Conservation (phyloP, 2,888 invertebrate genomes). For the Eupithecia centaureata region DNA sequence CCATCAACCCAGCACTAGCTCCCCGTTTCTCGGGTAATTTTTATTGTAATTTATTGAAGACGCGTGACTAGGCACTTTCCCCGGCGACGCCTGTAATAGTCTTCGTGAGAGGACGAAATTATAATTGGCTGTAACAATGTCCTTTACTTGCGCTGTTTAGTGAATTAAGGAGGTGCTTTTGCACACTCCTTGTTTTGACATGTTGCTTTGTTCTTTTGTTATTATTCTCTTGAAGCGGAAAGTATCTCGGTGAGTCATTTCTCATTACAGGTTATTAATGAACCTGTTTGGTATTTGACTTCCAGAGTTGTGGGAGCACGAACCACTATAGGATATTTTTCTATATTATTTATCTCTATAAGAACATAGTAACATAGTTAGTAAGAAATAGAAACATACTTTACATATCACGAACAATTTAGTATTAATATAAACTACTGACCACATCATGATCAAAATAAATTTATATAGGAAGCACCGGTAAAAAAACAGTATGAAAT, state of each 20-base stretch:
- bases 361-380: too few relatives aligned
- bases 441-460: too few relatives aligned
- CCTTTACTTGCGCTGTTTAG: constrained; percentile 43
- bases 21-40: constrained; percentile 67
- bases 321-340: too few relatives aligned
- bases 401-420: too few relatives aligned
- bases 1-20: constrained; percentile 40
- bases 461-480: too few relatives aligned
- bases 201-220: constrained; percentile 26
- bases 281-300: background rate
- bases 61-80: constrained; percentile 76
- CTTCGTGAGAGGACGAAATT: constrained; percentile 57
- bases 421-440: too few relatives aligned
- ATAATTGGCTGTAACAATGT: constrained; percentile 55
- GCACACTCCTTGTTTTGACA: constrained; percentile 24
- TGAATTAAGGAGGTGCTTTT: constrained; percentile 39
- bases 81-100: constrained; percentile 57
- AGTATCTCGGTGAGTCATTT: constrained; percentile 1
- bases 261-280: background rate
- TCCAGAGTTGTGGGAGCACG: background rate
- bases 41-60: constrained; percentile 79
- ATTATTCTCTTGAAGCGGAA: constrained; percentile 9
- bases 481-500: too few relatives aligned
- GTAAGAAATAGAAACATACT: too few relatives aligned
- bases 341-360: too few relatives aligned